A percentile compares a stretch with the other conserved stretches of the same genome.
These are phyloP conservation scores for Microcaecilia unicolor DNA, from an alignment of 2,797 vertebrate species.

Conservation along the genomic window DNA sequence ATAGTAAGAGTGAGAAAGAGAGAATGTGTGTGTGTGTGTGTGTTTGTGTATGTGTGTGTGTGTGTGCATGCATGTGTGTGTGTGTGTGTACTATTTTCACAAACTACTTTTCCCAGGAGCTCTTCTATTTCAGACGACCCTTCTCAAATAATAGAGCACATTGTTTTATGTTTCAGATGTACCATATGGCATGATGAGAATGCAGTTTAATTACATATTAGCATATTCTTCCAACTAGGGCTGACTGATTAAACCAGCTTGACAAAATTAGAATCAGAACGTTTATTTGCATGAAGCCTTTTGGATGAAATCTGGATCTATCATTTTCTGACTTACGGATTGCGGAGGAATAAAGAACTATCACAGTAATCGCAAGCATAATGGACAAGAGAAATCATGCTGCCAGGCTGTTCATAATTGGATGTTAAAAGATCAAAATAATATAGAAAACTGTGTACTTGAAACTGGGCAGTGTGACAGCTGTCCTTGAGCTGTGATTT, in stretches of 20 bases:
- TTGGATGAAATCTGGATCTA: conserved; percentile 20
- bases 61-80: no score
- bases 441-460: no score
- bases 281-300: conserved; percentile 37
- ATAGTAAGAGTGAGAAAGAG: no score
- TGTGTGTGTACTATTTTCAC: conserved; percentile 37
- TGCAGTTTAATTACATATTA: conserved; percentile 62
- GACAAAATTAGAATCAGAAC: conserved; percentile 52
- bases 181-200: conserved; percentile 60
- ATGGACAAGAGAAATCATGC: neutral
- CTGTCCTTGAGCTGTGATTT: neutral
- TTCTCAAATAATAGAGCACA: conserved; percentile 45
- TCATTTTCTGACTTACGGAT: conserved; percentile 4
- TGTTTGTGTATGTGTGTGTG: no score
- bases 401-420: neutral
- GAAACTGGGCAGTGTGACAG: no score
- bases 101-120: conserved; percentile 50
- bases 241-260: conserved; percentile 48
- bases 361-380: conserved; percentile 1
- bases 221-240: conserved; percentile 54
- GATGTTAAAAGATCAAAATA: no score
- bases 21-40: no score
- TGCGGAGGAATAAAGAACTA: neutral
- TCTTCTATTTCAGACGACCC: conserved; percentile 34
- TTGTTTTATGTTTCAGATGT: conserved; percentile 54